A percentile compares a stretch with the other conserved stretches of the same genome.
phyloP scores from a whole-genome alignment of 2,113 vertebrate species.

The Propithecus coquereli region DNA sequence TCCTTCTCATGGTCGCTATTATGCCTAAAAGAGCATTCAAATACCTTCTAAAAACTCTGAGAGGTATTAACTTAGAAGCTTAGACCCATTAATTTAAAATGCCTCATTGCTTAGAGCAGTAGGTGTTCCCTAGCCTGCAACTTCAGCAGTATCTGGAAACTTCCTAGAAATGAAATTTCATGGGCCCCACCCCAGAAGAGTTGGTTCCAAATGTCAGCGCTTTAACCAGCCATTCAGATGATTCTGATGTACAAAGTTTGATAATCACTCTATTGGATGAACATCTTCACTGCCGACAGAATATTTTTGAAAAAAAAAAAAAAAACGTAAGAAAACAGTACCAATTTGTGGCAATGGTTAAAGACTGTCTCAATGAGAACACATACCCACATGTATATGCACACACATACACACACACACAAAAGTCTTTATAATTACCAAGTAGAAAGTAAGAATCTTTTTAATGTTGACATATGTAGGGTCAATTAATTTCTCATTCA shows the following conservation, averaged over 20 bases:
- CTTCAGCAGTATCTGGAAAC: neutral
- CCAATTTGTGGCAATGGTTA: neutral
- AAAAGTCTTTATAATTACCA: neutral
- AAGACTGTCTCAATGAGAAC: neutral
- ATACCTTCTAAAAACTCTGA: neutral
- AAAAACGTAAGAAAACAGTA: neutral
- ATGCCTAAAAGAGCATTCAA: neutral
- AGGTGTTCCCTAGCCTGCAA: neutral
- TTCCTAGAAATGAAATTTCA: neutral
- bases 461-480: neutral
- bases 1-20: neutral
- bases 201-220: neutral
- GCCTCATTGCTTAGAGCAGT: neutral
- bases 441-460: neutral
- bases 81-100: neutral
- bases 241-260: neutral
- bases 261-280: neutral
- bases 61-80: neutral
- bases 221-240: neutral
- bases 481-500: neutral
- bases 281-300: neutral
- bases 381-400: accelerated
- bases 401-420: accelerated
- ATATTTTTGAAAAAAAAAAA: neutral
- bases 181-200: neutral